Base-by-base conservation (phyloP, 2,113 vertebrate genomes). In the Heterotis niloticus region DNA sequence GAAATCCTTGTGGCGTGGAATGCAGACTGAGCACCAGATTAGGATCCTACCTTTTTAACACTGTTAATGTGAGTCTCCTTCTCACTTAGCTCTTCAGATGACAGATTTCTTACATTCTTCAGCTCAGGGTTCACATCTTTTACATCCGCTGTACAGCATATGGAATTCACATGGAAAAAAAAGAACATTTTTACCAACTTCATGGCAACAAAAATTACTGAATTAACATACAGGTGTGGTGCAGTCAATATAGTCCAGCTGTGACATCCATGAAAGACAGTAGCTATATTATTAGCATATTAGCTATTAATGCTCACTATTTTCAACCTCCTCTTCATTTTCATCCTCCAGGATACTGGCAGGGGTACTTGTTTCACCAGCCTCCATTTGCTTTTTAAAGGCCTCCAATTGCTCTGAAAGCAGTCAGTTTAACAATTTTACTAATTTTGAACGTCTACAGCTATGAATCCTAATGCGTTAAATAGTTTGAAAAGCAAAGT, bases 321-420 rank as follows among this genome's bases (percentile, higher is more conserved):
- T 95, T 89, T 99, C 96, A 71, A 91, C 88, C 65, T 99, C 97
- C 59, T 99, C 98, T 83, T 99, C 96, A 0, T 93, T 97, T 65
- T 99, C 96, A 78, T 98, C 97, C 85, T 98, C 98, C 81, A 98
- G 91, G 79, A 99, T 96, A 85, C 89, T 98, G 34, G 94, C 95
- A 0, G 96, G 94, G 24, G 96, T 93, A 84, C 95, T 92, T 0
- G 94, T 95, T 86, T 99, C 98, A 62, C 97, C 98, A 29, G 96
- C 95, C 83, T 99, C 98, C 96, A 98, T 99, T 92, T 98, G 94
- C 82, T 95, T 98, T 88, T 96, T 98, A 86, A 99, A 93, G 60
- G 95, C 94, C 84, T 99, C 98, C 0, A 99, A 92, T 87, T 99
- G 98, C 82, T 98, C 97, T 99, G 88, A 91, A 82, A 79, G 64